Base-by-base conservation (phyloP, 2,113 vertebrate species). In the Dasyprocta punctata region DNA sequence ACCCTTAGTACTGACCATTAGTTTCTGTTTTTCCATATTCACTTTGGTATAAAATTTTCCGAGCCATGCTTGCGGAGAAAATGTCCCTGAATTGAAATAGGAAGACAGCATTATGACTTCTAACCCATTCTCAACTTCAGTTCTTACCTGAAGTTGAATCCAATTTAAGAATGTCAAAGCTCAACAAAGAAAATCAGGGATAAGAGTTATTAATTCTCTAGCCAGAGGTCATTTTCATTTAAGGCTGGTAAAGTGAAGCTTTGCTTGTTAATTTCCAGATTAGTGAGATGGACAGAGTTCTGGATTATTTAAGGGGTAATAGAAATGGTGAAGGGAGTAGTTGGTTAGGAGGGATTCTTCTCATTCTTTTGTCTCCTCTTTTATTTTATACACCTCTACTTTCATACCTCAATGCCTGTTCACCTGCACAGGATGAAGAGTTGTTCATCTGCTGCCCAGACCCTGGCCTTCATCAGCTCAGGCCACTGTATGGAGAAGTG, bases 131-230 rank as follows among this genome's bases (percentile, higher is more conserved):
- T 93, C 92, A 95, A 10, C 71, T 61, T 92, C 65, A 61, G 77
- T 83, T 11, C 71, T 96, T 96, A 86, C 93, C 96, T 97, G 92
- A 98, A 92, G 96, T 90, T 94, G 77, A 63, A 90, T 96, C 88
- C 86, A 97, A 86, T 54, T 90, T 95, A 78, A 95, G 88, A 95
- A 95, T 94, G 93, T 94, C 92, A 94, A 97, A 92, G 73, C 36
- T 96, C 54, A 87, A 92, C 80, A 94, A 85, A 95, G 63, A 93
- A 95, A 95, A 89, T 63, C 47, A 80, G 5, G 90, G 71, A 82
- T 86, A 92, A 95, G 80, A 96, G 54, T 96, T 85, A 81, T 41
- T 95, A 96, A 94, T 84, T 96, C 77, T 96, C 71, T n/a, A 63
- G 6, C 90, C 54, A 91, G 86, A 94, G 49, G 67, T 65, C 85